Evolutionary conservation across 2,888 invertebrate species (phyloP), one percentile per base, ranked within the genome.

Genomic region (Sclerodermus sp.): DNA sequence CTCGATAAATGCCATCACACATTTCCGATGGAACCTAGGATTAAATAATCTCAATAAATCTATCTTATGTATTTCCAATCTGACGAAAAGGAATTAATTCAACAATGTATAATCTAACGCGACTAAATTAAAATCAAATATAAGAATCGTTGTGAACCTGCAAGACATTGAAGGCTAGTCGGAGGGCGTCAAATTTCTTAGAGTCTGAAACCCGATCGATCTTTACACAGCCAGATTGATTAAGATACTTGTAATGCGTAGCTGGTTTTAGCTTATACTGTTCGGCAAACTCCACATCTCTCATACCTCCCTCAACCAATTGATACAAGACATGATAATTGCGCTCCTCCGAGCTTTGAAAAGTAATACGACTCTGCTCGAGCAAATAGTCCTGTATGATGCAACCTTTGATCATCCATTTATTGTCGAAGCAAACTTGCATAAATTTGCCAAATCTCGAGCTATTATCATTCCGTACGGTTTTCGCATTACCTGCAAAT

Each of bases 391-490:
- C 94, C 72, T 94, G 88, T 45, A 95, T 89, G 55, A 94, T 91
- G 66, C 94, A 94, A 14, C 95, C 95, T 62, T 90, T 89, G 68
- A 95, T 95, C 79, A 90, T 90, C 81, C 91, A 92, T 65, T 90
- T 87, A 55, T 85, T 85, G 80, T 95, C 94, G 74, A 95, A 88
- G 71, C 94, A 91, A 6, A 95, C 92, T 80, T 94, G 94, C 84
- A 95, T 94, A 76, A 94, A 95, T 80, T 95, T 94, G n/a, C 95
- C 95, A 78, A 95, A 95, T 9, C 95, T 85, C 34, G 92, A 92
- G 12, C 93, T 93, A 78, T 95, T 95, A 79, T 95, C 94, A 74
- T 95, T 95, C 41, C 94, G 85, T 10, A 94, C 90, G 1, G 95
- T 95, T 80, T 93, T 94, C 1, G 94, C 94, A 79, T 95, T 95